phyloP scores from a whole-genome alignment of 2,797 vertebrate species.

The Poecilia velifera region DNA sequence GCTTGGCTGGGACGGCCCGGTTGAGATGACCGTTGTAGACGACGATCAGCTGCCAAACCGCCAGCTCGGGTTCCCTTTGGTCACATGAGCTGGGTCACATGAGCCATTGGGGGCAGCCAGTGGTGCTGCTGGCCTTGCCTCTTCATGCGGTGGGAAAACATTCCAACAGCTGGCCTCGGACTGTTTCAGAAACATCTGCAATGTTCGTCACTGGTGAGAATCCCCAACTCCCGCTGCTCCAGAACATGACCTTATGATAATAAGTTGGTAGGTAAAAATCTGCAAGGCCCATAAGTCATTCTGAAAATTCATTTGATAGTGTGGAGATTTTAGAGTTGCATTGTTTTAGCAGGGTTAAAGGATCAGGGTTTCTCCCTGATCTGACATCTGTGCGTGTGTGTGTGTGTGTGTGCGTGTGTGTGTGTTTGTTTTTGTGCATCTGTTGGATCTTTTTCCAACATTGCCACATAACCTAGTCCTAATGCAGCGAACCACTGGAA shows the following conservation, averaged over 20 bases:
- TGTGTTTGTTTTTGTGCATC: neutral
- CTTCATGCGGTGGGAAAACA: slow-evolving; percentile 82
- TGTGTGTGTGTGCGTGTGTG: slow-evolving; percentile 3
- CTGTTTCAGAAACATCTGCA: slow-evolving; percentile 77
- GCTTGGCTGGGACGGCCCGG: slow-evolving; percentile 47
- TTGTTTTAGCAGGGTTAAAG: slow-evolving; percentile 46
- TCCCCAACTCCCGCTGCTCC: slow-evolving; percentile 49
- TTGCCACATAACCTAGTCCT: too few species aligned
- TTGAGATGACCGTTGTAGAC: slow-evolving; percentile 61
- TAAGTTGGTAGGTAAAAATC: slow-evolving; percentile 46
- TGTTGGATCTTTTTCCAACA: neutral
- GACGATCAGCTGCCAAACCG: slow-evolving; percentile 57
- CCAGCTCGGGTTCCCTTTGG: slow-evolving; percentile 44
- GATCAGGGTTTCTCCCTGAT: slow-evolving; percentile 72
- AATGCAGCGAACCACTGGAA: neutral
- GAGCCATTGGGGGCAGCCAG: slow-evolving; percentile 69
- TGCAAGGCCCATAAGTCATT: slow-evolving; percentile 37
- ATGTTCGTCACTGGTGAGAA: slow-evolving; percentile 74
- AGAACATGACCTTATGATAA: slow-evolving; percentile 71
- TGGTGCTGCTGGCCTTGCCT: slow-evolving; percentile 61
- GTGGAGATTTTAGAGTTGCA: slow-evolving; percentile 13
- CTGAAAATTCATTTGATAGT: slow-evolving; percentile 33
- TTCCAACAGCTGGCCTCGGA: slow-evolving; percentile 79
- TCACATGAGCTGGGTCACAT: slow-evolving; percentile 75
- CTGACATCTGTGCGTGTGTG: slow-evolving; percentile 49